Percentiles rank a stretch among this genome's conserved stretches.
Evolutionary conservation across 2,797 vertebrate species (phyloP).

Genomic region (Acipenser oxyrinchus): DNA sequence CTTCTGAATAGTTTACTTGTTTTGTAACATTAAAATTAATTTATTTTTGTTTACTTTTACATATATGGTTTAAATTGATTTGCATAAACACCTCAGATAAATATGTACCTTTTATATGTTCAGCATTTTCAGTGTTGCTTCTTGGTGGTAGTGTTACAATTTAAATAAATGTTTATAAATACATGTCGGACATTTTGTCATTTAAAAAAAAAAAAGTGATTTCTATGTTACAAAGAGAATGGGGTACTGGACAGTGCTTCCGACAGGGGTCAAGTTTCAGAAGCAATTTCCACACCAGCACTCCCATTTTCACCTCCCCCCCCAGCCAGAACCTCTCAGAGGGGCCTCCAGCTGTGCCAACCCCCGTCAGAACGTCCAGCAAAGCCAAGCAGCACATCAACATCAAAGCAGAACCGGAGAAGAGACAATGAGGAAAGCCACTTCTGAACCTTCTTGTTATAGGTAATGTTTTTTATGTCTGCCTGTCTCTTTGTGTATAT

Average conservation of each 20-base stretch:
- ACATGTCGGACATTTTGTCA: no score
- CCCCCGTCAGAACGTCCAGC: slow-evolving; percentile 61
- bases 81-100: no score
- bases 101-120: no score
- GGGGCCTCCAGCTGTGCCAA: slow-evolving; percentile 48
- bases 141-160: no score
- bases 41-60: no score
- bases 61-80: no score
- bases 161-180: no score
- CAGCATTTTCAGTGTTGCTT: no score
- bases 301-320: slow-evolving; percentile 36
- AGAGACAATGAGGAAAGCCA: slow-evolving; percentile 88
- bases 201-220: no score
- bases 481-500: no score
- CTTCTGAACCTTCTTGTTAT: slow-evolving; percentile 92
- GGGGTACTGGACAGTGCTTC: slow-evolving; percentile 39
- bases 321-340: slow-evolving; percentile 45
- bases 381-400: slow-evolving; percentile 79
- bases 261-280: slow-evolving; percentile 57
- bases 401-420: slow-evolving; percentile 84
- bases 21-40: no score
- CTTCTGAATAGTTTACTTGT: no score
- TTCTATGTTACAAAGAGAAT: slow-evolving; percentile 53
- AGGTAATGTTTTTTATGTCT: slow-evolving; percentile 53
- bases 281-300: slow-evolving; percentile 35